These are phyloP conservation scores for Apostichopus leukothele DNA, from an alignment of 53 echinoderm and acorn worm species.

Conservation along the genomic window DNA sequence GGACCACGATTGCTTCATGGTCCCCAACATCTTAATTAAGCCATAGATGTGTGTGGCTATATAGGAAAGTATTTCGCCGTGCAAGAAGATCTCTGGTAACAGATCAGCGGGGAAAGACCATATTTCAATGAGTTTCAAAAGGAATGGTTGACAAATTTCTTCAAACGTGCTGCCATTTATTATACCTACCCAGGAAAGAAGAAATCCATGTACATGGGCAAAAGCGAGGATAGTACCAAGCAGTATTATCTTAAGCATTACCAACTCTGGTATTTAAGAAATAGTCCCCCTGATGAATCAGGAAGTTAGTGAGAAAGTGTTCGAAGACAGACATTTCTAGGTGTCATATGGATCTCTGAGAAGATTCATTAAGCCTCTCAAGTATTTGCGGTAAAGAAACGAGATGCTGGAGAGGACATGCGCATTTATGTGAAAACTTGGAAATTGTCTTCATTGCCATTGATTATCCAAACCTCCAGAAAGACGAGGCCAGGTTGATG, in stretches of 20 bases:
- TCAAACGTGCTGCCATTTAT: background rate
- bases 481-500: too few species aligned
- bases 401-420: constrained; percentile 24
- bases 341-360: constrained; percentile 1
- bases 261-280: background rate
- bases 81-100: background rate
- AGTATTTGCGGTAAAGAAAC: background rate
- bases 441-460: background rate
- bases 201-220: background rate
- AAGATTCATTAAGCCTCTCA: constrained; percentile 3
- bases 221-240: background rate
- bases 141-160: background rate
- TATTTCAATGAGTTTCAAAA: background rate
- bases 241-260: background rate
- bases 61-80: background rate
- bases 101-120: background rate
- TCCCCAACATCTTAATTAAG: too few species aligned
- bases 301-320: background rate
- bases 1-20: too few species aligned
- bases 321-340: background rate
- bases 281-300: background rate
- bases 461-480: background rate
- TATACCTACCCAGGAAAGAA: background rate
- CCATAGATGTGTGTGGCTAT: too few species aligned
- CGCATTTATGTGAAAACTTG: constrained; percentile 8